Conservation (phyloP, 2,113 vertebrate species). For the Sigmodon hispidus region DNA sequence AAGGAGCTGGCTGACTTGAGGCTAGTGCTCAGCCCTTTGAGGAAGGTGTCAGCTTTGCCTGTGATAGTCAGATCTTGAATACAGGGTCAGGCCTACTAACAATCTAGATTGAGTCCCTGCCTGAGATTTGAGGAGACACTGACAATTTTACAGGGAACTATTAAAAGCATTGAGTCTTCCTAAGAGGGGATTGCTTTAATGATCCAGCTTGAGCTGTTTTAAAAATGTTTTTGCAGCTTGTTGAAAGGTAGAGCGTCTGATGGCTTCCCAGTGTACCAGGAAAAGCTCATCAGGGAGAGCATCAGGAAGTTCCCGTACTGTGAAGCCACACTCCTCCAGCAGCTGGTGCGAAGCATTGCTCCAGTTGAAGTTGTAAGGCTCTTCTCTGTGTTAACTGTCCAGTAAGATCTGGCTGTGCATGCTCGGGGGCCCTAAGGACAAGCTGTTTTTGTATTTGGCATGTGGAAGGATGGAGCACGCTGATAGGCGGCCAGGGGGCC, state of each 20-base stretch:
- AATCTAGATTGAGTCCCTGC: neutral
- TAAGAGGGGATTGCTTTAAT: constrained; percentile 1
- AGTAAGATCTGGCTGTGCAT: neutral
- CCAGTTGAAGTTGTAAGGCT: constrained; percentile 96
- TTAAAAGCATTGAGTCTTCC: neutral
- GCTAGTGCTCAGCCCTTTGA: neutral
- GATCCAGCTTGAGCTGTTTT: neutral
- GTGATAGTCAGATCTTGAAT: neutral
- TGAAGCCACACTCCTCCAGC: constrained; percentile 96
- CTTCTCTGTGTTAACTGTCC: neutral
- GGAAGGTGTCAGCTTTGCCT: neutral
- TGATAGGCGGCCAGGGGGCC: too few relatives aligned
- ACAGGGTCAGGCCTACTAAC: neutral
- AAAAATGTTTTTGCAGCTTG: constrained; percentile 87
- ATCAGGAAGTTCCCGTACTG: constrained; percentile 97
- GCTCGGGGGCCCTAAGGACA: neutral
- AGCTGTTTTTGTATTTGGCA: too few relatives aligned
- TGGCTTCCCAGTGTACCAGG: constrained; percentile 95
- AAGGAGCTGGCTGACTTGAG: constrained; percentile 45
- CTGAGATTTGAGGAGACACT: neutral
- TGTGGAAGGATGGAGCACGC: too few relatives aligned
- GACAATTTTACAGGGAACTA: neutral
- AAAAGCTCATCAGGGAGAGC: constrained; percentile 96
- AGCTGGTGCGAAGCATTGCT: constrained; percentile 97
- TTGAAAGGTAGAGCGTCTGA: constrained; percentile 94